Percentiles rank a stretch among this genome's conserved stretches.
These are phyloP conservation scores for Lordiphosa collinella DNA, from an alignment of 1,140 invertebrate species.

Conservation along the genomic window DNA sequence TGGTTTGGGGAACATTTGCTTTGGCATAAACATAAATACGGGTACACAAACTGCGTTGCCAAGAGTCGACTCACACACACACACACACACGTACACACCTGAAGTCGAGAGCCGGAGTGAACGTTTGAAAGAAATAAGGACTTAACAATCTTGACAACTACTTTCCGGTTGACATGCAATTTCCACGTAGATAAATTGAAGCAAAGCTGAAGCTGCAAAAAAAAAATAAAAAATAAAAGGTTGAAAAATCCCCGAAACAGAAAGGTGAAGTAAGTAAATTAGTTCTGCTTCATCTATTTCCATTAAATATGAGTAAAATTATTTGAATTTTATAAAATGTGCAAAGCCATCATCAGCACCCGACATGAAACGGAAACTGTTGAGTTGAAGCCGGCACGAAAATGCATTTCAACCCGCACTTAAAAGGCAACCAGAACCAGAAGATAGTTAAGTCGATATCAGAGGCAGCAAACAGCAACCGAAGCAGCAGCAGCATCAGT, in stretches of 20 bases:
- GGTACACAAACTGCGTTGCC: conserved; percentile 35
- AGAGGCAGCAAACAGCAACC: conserved; percentile 22
- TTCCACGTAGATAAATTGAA: conserved; percentile 72
- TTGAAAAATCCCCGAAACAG: conserved; percentile 21
- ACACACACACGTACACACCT: conserved; percentile 12
- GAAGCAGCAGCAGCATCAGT: conserved; percentile 39
- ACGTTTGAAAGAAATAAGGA: conserved; percentile 73
- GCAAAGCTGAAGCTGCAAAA: conserved; percentile 26
- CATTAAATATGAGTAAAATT: conserved; percentile 16
- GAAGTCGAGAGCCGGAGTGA: conserved; percentile 42
- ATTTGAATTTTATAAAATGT: background rate
- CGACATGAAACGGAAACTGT: conserved; percentile 72
- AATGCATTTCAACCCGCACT: conserved; percentile 58
- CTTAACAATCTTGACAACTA: conserved; percentile 79
- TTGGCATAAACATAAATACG: conserved; percentile 6
- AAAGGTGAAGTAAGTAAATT: conserved; percentile 19
- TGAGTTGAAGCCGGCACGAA: conserved; percentile 61
- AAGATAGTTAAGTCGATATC: conserved; percentile 76
- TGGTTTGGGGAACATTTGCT: conserved; percentile 22
- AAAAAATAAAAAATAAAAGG: conserved; percentile 30
- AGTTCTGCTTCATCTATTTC: conserved; percentile 39
- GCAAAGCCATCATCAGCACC: conserved; percentile 33
- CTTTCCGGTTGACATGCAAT: conserved; percentile 79
- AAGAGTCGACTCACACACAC: conserved; percentile 14
- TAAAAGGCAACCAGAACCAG: conserved; percentile 35